These are phyloP conservation scores for Lysiphlebus fabarum DNA, from an alignment of 1,140 invertebrate species.

Conservation along the genomic window DNA sequence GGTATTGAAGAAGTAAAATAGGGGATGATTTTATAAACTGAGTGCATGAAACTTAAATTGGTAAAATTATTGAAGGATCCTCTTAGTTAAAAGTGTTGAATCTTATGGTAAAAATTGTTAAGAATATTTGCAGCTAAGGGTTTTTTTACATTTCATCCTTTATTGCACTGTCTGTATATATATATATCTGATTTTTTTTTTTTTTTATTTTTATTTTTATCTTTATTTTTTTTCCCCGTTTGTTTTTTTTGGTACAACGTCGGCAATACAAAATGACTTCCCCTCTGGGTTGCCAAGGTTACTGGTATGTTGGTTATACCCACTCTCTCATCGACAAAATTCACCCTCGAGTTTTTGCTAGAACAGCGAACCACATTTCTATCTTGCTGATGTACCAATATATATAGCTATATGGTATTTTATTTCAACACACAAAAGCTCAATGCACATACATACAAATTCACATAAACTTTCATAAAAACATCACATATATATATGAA, in stretches of 20 bases:
- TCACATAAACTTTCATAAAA: constrained; percentile 9
- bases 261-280: constrained; percentile 51
- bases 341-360: constrained; percentile 32
- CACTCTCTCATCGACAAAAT: constrained; percentile 35
- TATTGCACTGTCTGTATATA: no score
- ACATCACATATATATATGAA: constrained; percentile 12
- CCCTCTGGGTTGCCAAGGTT: constrained; percentile 51
- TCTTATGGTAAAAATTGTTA: no score
- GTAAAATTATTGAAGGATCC: constrained; percentile 3
- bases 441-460: neutral
- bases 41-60: no score
- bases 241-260: constrained; percentile 45
- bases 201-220: constrained; percentile 36
- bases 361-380: constrained; percentile 25
- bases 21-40: no score
- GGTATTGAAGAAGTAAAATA: no score
- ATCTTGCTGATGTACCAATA: neutral
- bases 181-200: constrained; percentile 32
- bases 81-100: no score
- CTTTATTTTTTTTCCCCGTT: constrained; percentile 28
- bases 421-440: constrained; percentile 6
- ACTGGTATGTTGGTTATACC: constrained; percentile 37
- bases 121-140: no score
- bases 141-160: no score
- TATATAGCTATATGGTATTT: constrained; percentile 13